These are phyloP conservation scores for Chloropsis cyanopogon DNA, from an alignment of 2,113 vertebrate genomes.

Conservation along the genomic window DNA sequence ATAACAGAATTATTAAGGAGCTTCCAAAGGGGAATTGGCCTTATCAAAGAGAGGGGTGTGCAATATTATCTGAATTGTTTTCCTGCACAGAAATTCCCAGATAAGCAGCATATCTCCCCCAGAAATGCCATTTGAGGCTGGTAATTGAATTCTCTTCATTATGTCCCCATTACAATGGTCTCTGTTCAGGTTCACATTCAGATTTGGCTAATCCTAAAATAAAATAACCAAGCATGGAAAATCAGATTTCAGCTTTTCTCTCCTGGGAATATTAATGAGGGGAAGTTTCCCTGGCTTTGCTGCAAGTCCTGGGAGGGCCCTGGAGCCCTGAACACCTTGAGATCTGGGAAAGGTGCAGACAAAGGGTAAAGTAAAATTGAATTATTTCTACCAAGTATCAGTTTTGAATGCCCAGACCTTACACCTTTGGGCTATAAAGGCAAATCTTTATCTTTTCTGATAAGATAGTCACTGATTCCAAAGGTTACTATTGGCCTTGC, in stretches of 20 bases:
- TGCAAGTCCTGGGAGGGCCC: neutral
- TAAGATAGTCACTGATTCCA: neutral
- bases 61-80: neutral
- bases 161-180: neutral
- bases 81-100: neutral
- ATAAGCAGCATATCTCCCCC: neutral
- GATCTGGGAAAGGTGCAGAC: neutral
- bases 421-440: neutral
- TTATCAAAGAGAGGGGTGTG: neutral
- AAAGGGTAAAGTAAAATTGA: neutral
- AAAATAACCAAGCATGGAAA: neutral
- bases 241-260: neutral
- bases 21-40: neutral
- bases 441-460: neutral
- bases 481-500: neutral
- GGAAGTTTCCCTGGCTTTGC: neutral
- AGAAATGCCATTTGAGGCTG: neutral
- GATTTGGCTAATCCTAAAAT: neutral
- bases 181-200: neutral
- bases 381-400: neutral
- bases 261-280: neutral
- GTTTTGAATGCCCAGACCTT: neutral
- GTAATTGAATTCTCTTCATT: neutral
- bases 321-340: neutral
- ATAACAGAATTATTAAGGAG: neutral